Evolutionary conservation across 2,888 invertebrate genomes (phyloP), one percentile per base, ranked within the genome.

Genomic region (Timandra comae): DNA sequence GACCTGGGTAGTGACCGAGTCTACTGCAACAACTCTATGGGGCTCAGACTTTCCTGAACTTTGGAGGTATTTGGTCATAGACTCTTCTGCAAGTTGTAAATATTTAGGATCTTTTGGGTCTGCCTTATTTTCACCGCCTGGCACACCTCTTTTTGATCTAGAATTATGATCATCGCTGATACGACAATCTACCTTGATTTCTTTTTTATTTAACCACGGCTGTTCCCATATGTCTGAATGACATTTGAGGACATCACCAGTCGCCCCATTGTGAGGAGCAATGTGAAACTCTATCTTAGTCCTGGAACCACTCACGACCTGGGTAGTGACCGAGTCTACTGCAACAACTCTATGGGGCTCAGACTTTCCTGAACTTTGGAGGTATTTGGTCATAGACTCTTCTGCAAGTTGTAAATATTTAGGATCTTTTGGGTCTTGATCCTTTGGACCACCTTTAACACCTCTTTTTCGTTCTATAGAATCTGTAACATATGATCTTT

Each of bases 1-100:
- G 1, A 85, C 59, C 63, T 88, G 87, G 6, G 33, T 35, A 0
- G 67, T 60, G 0, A 75, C 86, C 4, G 65, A 57, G 5, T 67
- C 46, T 10, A 88, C 52, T 24, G 72, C 54, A 0, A 68, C 49
- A 1, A 86, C 38, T 30, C 39, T 37, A 30, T 55, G 52, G 30
- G 47, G 41, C 29, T 52, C 43, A 7, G 35, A 26, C 10, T 29
- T 42, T 3, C 44, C 46, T 8, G 63, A 60, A 22, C 49, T 30
- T 28, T 44, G 22, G 11, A 61, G 19, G 35, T 56, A 60, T 32
- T 57, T 47, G 1, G 43, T 23, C 21, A 68, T 21, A 7, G 62
- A 64, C 35, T 64, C 53, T 30, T 52, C 34, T 5, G 64, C 72
- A 27, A 75, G 21, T 9, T 26, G 5, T 28, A 34, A 33, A 26